Evolutionary conservation across 2,113 vertebrate genomes (phyloP).

Genomic region (human (Homo sapiens)): GRCh38 chr22:48177001-48177500

Average conservation of each 20-base stretch:
- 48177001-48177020: neutral
- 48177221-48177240: too few relatives aligned
- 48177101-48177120: rapidly evolving
- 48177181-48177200: neutral
- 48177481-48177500: neutral
- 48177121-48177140: neutral
- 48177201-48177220: rapidly evolving
- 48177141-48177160: too few relatives aligned
- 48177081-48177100: too few relatives aligned
- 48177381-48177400: too few relatives aligned
- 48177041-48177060: neutral
- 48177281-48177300: rapidly evolving
- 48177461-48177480: rapidly evolving
- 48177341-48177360: rapidly evolving
- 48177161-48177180: neutral
- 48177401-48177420: neutral
- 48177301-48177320: neutral
- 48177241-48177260: neutral
- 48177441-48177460: neutral
- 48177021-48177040: neutral
- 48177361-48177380: neutral
- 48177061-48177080: neutral
- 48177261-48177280: rapidly evolving
- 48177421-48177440: too few relatives aligned
- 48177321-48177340: rapidly evolving